phyloP scores from a whole-genome alignment of 2,888 invertebrate species.

The Erebia ligea region DNA sequence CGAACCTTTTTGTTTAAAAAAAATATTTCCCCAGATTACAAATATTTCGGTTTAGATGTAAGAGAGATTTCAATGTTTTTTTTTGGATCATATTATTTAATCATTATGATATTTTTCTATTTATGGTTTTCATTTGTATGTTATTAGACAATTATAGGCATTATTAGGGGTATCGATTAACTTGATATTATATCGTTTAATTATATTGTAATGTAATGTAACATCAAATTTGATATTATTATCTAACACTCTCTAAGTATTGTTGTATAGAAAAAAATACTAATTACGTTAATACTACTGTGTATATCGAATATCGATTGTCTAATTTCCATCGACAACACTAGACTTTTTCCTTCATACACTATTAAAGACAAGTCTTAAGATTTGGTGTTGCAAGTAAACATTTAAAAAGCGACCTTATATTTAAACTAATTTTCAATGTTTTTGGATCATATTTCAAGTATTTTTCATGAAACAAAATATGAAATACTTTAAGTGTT shows the following conservation, averaged over 20 bases:
- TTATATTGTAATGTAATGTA: slow-evolving; percentile 48
- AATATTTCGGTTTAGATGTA: slow-evolving; percentile 48
- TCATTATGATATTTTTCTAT: slow-evolving; percentile 47
- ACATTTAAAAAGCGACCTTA: background rate
- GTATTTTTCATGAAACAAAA: background rate
- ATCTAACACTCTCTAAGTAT: slow-evolving; percentile 48
- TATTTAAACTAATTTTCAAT: background rate
- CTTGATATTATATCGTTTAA: slow-evolving; percentile 56
- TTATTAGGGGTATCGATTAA: slow-evolving; percentile 63
- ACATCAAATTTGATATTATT: slow-evolving; percentile 56
- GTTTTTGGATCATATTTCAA: background rate
- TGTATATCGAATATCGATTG: slow-evolving; percentile 18
- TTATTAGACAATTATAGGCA: slow-evolving; percentile 66
- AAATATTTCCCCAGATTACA: slow-evolving; percentile 45
- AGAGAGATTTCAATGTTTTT: slow-evolving; percentile 41
- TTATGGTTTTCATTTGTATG: slow-evolving; percentile 58
- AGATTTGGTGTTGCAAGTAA: background rate
- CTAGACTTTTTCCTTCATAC: slow-evolving; percentile 24
- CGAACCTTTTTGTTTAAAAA: slow-evolving; percentile 46
- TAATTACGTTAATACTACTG: slow-evolving; percentile 44
- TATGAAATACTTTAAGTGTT: slow-evolving; percentile 25
- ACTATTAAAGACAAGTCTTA: background rate
- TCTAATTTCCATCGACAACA: slow-evolving; percentile 43
- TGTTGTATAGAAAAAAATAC: slow-evolving; percentile 57
- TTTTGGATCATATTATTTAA: slow-evolving; percentile 54